Conservation (phyloP, 2,113 vertebrate species). For the Bufo bufo region DNA sequence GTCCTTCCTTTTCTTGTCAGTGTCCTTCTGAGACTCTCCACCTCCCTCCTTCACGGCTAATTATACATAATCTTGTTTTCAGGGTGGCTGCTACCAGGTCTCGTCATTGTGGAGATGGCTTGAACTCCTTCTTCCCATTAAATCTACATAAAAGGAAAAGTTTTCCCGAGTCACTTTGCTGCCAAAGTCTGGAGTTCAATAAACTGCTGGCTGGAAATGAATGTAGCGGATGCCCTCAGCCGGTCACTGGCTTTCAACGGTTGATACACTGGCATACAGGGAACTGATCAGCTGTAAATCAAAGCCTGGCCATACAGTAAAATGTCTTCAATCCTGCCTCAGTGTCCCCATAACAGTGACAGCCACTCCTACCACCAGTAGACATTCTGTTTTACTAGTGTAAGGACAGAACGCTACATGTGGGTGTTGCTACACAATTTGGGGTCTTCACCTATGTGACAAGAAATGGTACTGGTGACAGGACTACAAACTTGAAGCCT, state of each 20-base stretch:
- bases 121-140: slow-evolving; percentile 20
- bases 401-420: no score
- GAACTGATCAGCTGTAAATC: background rate
- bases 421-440: background rate
- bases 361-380: no score
- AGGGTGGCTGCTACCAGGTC: background rate
- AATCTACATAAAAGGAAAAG: background rate
- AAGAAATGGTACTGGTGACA: background rate
- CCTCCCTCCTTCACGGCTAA: background rate
- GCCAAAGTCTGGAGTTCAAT: background rate
- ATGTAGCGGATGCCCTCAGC: background rate
- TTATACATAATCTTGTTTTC: slow-evolving; percentile 29
- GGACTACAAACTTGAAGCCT: background rate
- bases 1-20: background rate
- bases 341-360: no score
- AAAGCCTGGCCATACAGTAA: no score
- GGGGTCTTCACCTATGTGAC: background rate
- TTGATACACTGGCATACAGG: background rate
- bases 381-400: no score
- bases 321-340: no score
- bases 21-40: background rate
- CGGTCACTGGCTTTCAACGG: background rate
- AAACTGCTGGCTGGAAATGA: background rate
- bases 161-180: background rate
- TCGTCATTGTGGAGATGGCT: background rate